A percentile compares a stretch with the other conserved stretches of the same genome.
Conservation (phyloP, 2,888 invertebrate genomes). For the Phyllotreta striolata region DNA sequence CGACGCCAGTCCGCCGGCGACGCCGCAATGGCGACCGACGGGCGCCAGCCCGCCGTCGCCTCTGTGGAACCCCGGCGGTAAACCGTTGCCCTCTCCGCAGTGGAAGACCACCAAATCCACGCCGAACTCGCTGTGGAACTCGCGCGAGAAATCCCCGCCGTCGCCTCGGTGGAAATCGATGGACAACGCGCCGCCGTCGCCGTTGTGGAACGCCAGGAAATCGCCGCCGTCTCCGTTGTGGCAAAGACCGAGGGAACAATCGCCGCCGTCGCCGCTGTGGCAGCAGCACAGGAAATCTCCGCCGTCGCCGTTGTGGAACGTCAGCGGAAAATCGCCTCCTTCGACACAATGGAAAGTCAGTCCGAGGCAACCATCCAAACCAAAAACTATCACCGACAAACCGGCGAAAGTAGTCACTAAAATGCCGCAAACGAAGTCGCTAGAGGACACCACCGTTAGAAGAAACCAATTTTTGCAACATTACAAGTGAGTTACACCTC, state of each 20-base stretch:
- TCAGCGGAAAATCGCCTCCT: constrained; percentile 35
- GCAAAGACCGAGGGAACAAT: constrained; percentile 13
- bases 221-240: constrained; percentile 26
- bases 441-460: constrained; percentile 65
- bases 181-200: constrained; percentile 26
- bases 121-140: constrained; percentile 9
- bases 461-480: constrained; percentile 41
- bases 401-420: constrained; percentile 46
- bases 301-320: constrained; percentile 24
- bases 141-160: constrained; percentile 22
- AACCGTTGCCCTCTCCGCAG: constrained; percentile 41
- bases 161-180: constrained; percentile 26
- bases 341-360: constrained; percentile 52
- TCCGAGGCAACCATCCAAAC: constrained; percentile 49
- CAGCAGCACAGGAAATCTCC: constrained; percentile 26
- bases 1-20: constrained; percentile 64
- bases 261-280: constrained; percentile 28
- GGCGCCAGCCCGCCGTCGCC: constrained; percentile 47
- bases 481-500: constrained; percentile 29
- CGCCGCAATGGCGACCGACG: constrained; percentile 49
- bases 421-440: constrained; percentile 65
- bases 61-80: constrained; percentile 36
- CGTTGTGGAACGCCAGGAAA: constrained; percentile 20
- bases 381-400: constrained; percentile 46
- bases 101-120: constrained; percentile 44